phyloP scores from a whole-genome alignment of 2,888 invertebrate genomes.

The Oligia strigilis region DNA sequence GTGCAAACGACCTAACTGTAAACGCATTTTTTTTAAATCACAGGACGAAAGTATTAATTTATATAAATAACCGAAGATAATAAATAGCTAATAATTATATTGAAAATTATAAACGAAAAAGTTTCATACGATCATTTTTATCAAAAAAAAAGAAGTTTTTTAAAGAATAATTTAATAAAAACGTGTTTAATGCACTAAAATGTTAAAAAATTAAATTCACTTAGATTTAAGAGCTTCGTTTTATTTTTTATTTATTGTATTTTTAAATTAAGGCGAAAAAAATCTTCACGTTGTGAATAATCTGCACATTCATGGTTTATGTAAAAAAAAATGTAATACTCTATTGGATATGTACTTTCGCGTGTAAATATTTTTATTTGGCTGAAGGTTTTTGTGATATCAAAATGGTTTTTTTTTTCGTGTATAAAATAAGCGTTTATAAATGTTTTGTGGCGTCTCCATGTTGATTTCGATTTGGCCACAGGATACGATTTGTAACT shows the following conservation, averaged over 20 bases:
- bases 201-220: constrained; percentile 80
- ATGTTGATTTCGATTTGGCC: constrained; percentile 76
- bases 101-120: constrained; percentile 64
- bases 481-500: constrained; percentile 89
- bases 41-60: constrained; percentile 86
- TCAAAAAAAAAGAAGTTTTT: constrained; percentile 50
- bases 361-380: constrained; percentile 78
- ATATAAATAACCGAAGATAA: constrained; percentile 83
- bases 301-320: constrained; percentile 80
- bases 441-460: constrained; percentile 67
- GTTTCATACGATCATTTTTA: constrained; percentile 69
- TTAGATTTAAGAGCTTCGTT: constrained; percentile 71
- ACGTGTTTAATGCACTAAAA: constrained; percentile 80
- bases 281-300: constrained; percentile 86
- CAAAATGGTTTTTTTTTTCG: constrained; percentile 64
- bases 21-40: constrained; percentile 79
- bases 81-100: constrained; percentile 83
- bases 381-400: constrained; percentile 71
- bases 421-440: constrained; percentile 66
- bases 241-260: constrained; percentile 74
- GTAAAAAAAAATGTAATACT: constrained; percentile 81
- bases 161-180: constrained; percentile 61
- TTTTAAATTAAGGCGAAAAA: constrained; percentile 71
- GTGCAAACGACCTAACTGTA: constrained; percentile 74
- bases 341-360: constrained; percentile 79